These are phyloP conservation scores for Planiliza haematocheilus DNA, from an alignment of 2,113 vertebrate species.

Conservation along the genomic window DNA sequence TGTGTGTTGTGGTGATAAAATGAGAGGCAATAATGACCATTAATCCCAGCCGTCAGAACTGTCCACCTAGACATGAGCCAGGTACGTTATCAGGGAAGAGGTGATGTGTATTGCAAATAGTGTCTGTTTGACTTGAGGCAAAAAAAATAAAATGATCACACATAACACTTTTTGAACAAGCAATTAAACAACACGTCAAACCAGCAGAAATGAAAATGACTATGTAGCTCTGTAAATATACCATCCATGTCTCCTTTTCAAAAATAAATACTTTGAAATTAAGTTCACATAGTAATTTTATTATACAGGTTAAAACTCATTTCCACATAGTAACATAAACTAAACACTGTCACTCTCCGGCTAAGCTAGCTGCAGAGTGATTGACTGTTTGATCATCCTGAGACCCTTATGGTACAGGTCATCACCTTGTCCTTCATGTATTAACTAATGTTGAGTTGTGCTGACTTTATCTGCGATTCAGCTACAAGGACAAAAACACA, in stretches of 20 bases:
- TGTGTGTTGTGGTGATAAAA: not conserved
- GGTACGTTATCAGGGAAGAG: not conserved
- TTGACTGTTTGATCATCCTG: not conserved
- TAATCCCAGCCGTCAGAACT: not conserved
- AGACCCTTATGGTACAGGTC: not conserved
- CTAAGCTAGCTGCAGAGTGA: conserved; percentile 2
- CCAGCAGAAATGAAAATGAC: conserved; percentile 14
- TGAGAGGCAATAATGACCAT: not conserved
- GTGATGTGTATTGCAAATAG: not conserved
- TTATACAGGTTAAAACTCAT: conserved; percentile 10
- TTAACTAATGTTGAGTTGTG: not conserved
- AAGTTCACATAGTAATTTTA: conserved; percentile 29
- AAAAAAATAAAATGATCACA: not conserved
- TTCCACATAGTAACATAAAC: conserved; percentile 7
- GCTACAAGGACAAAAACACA: not conserved
- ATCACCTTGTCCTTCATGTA: not conserved
- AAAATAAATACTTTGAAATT: conserved; percentile 67
- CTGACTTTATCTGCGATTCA: not conserved
- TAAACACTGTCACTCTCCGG: not conserved
- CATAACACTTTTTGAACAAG: not conserved
- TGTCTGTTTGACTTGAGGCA: not conserved
- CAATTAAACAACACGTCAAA: conserved; percentile 25
- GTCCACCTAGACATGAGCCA: not conserved
- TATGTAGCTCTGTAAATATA: conserved; percentile 47
- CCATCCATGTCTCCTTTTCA: conserved; percentile 6